phyloP scores from a whole-genome alignment of 2,797 vertebrate species.

The Rhabdophis nuchalis region DNA sequence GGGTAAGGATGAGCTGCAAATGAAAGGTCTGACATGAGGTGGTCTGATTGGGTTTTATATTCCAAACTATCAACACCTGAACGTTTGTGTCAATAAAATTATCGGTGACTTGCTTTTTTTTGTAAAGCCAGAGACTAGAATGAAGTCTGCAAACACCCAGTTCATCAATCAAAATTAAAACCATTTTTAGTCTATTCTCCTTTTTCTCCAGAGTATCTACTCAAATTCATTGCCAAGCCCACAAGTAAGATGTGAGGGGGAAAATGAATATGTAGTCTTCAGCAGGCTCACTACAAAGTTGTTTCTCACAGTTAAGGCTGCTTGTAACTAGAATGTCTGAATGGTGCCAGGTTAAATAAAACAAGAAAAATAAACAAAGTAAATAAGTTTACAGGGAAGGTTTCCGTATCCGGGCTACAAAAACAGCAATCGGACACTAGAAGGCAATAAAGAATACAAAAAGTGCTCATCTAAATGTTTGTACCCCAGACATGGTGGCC shows the following conservation, averaged over 20 bases:
- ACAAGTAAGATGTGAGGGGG: not conserved
- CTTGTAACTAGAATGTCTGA: not conserved
- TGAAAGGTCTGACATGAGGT: not conserved
- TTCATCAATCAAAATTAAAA: not conserved
- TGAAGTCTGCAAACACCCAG: not conserved
- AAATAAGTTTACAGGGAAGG: not conserved
- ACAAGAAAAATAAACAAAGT: not conserved
- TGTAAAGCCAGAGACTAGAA: not conserved
- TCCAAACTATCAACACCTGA: not conserved
- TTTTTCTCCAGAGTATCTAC: not conserved
- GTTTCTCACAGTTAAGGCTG: not conserved
- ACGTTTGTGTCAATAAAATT: not conserved
- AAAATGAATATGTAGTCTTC: not conserved
- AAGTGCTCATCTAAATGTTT: not conserved
- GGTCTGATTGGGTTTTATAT: not conserved
- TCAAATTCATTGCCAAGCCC: not conserved
- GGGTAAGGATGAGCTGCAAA: not conserved
- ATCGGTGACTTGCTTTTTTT: not conserved
- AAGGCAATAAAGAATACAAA: not conserved
- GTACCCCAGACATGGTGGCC: not conserved
- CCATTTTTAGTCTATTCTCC: not conserved
- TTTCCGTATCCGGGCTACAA: not conserved
- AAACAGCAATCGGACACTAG: not conserved
- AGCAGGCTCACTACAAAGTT: not conserved
- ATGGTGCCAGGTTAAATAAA: not conserved